phyloP scores from a whole-genome alignment of 2,888 invertebrate species.

The Thereva unica region DNA sequence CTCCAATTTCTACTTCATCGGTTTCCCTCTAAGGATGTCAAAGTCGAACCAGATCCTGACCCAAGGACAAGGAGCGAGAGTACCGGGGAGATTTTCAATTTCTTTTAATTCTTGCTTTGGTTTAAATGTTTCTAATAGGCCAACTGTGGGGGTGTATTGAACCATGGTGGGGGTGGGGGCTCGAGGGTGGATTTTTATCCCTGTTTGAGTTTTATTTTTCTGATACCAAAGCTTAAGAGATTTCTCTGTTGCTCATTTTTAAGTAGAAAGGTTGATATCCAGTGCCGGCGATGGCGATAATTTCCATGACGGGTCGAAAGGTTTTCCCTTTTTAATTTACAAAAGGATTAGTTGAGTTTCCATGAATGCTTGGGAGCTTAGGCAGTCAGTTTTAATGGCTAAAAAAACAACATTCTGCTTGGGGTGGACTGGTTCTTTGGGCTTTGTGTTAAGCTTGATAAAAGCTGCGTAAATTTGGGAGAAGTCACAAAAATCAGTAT shows the following conservation, averaged over 20 bases:
- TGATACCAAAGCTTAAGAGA: constrained; percentile 7
- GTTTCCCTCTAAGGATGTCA: constrained; percentile 21
- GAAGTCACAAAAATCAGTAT: constrained; percentile 19
- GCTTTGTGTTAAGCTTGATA: constrained; percentile 15
- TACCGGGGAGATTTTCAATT: constrained; percentile 17
- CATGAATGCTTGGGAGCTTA: constrained; percentile 18
- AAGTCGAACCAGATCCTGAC: neutral
- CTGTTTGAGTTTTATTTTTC: constrained; percentile 3
- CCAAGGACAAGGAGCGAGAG: neutral
- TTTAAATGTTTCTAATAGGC: constrained; percentile 15
- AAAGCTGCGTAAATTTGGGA: constrained; percentile 22
- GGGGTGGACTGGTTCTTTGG: neutral
- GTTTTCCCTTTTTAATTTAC: constrained; percentile 47
- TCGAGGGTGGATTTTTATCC: neutral
- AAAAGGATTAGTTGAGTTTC: constrained; percentile 57
- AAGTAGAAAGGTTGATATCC: constrained; percentile 24
- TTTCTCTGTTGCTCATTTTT: constrained; percentile 12
- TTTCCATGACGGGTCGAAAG: constrained; percentile 9
- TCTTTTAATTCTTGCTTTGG: constrained; percentile 22
- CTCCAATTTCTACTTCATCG: constrained; percentile 21
- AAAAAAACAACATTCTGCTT: neutral
- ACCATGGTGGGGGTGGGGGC: neutral
- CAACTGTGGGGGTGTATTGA: neutral
- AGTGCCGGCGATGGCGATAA: constrained; percentile 29
- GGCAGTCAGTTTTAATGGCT: constrained; percentile 23